Evolutionary conservation across 2,113 vertebrate genomes (phyloP).

Genomic region (Ammodytes dubius): DNA sequence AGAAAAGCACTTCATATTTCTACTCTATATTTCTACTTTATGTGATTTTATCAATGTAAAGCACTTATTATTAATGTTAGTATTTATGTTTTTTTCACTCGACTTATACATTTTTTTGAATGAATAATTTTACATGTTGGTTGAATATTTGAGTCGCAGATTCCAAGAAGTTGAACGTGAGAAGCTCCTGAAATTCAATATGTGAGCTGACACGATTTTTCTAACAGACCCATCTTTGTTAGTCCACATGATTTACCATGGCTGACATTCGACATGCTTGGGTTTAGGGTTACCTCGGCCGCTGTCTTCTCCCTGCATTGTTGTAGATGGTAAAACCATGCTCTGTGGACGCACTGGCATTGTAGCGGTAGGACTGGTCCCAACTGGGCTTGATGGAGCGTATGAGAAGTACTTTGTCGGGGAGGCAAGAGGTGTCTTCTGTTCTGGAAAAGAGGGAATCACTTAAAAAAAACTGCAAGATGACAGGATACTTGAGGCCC

Average conservation of each 20-base stretch:
- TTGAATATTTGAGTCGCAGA: background rate
- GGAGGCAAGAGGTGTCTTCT: conserved; percentile 43
- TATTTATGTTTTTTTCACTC: background rate
- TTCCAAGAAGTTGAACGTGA: background rate
- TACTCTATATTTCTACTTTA: too few species aligned
- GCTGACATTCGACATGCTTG: background rate
- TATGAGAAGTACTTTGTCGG: conserved; percentile 55
- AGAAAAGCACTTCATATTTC: too few species aligned
- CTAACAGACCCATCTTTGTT: background rate
- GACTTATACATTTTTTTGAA: too few species aligned
- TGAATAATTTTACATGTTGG: background rate
- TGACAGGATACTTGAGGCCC: background rate
- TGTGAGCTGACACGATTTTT: background rate
- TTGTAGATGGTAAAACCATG: conserved; percentile 40
- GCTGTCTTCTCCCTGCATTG: conserved; percentile 40
- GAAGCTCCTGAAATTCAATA: background rate
- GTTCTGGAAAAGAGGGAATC: conserved; percentile 13
- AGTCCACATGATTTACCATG: background rate
- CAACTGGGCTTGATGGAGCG: conserved; percentile 25
- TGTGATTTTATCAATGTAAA: too few species aligned
- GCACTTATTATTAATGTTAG: too few species aligned
- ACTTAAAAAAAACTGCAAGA: background rate
- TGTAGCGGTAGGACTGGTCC: background rate
- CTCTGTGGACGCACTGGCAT: conserved; percentile 45
- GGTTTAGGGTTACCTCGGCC: conserved; percentile 58